phyloP scores from a whole-genome alignment of 2,888 invertebrate species.

The Gerris lacustris region DNA sequence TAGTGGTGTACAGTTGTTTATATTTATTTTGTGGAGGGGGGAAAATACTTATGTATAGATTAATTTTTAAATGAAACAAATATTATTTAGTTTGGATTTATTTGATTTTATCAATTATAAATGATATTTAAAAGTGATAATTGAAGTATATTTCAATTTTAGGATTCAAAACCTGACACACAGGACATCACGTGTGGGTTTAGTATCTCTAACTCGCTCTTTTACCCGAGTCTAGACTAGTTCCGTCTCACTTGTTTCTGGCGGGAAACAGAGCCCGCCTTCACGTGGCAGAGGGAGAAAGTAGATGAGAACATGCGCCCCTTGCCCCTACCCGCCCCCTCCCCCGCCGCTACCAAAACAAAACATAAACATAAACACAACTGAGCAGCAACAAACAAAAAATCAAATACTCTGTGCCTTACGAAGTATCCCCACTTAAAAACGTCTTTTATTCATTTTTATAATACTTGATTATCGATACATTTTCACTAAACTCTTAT shows the following conservation, averaged over 20 bases:
- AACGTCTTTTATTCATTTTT: no score
- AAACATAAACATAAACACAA: constrained; percentile 18
- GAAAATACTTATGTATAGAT: no score
- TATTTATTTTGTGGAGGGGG: no score
- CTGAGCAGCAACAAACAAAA: not conserved
- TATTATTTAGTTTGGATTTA: no score
- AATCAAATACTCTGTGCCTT: not conserved
- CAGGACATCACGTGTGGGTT: not conserved
- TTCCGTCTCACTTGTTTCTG: not conserved
- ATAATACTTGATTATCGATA: no score
- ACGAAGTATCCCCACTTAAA: no score
- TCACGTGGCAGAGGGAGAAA: not conserved
- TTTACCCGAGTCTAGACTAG: not conserved
- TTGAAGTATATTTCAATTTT: no score
- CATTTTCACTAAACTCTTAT: no score
- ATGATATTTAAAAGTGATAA: no score
- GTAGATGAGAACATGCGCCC: not conserved
- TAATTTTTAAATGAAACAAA: no score
- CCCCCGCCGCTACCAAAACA: not conserved
- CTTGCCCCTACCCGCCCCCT: not conserved
- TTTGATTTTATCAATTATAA: no score
- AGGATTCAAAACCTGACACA: not conserved
- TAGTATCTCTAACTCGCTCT: not conserved
- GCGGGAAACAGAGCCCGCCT: not conserved
- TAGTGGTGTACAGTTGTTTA: no score